A percentile compares a stretch with the other conserved stretches of the same genome.
These are phyloP conservation scores for Spodoptera exigua DNA, from an alignment of 2,888 invertebrate genomes.

Conservation along the genomic window DNA sequence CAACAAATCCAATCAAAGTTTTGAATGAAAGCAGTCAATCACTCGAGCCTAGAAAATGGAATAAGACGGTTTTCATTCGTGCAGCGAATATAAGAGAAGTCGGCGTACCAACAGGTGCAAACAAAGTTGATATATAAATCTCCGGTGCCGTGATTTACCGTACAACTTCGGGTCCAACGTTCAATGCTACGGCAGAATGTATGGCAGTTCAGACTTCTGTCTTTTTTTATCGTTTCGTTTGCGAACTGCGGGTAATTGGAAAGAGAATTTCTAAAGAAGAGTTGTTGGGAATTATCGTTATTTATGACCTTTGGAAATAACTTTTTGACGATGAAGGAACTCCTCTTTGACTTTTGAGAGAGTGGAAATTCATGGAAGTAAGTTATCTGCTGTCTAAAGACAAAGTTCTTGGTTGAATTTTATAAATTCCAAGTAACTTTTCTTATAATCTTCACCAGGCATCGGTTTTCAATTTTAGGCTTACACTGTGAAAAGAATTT, in stretches of 20 bases:
- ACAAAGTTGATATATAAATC: conserved; percentile 60
- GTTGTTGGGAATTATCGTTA: conserved; percentile 31
- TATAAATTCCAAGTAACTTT: too few species aligned
- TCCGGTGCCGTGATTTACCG: conserved; percentile 53
- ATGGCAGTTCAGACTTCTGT: conserved; percentile 39
- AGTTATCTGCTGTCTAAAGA: too few species aligned
- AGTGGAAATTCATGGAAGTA: too few species aligned
- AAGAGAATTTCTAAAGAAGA: conserved; percentile 35
- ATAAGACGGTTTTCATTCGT: conserved; percentile 25
- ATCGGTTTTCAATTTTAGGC: too few species aligned
- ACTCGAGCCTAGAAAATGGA: conserved; percentile 11
- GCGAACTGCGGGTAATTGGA: conserved; percentile 38
- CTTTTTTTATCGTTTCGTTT: conserved; percentile 44
- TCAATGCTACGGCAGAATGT: conserved; percentile 45
- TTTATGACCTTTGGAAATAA: conserved; percentile 6
- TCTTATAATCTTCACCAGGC: too few species aligned
- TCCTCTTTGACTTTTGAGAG: too few species aligned
- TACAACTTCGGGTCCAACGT: conserved; percentile 47
- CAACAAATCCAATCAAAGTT: conserved; percentile 45
- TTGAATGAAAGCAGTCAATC: conserved; percentile 26
- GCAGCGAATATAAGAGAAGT: conserved; percentile 38
- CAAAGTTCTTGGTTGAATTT: too few species aligned
- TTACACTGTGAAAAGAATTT: too few species aligned
- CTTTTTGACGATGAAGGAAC: not conserved
- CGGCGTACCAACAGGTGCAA: conserved; percentile 57